These are phyloP conservation scores for Drosophila sucinea DNA, from an alignment of 1,140 invertebrate species.

Conservation along the genomic window DNA sequence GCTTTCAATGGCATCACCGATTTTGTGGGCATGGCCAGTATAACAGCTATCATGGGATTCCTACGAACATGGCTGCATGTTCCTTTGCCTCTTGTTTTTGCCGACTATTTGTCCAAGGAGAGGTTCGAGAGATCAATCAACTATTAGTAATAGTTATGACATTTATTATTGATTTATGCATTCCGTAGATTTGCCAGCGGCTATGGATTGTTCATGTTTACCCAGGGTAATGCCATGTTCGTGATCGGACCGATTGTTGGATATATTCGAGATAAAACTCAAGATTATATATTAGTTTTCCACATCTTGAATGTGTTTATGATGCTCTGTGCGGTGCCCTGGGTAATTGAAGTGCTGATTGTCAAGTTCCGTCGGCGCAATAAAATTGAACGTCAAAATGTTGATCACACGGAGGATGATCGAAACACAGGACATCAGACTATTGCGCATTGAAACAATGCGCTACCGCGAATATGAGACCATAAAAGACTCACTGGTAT, in stretches of 20 bases:
- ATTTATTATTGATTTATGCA: background rate
- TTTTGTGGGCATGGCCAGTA: conserved; percentile 77
- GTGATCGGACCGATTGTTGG: conserved; percentile 75
- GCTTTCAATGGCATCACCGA: conserved; percentile 69
- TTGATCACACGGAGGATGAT: conserved; percentile 47
- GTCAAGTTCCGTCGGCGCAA: conserved; percentile 70
- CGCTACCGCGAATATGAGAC: too few relatives aligned
- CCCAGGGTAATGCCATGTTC: conserved; percentile 83
- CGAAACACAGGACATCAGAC: background rate
- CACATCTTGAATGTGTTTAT: conserved; percentile 80
- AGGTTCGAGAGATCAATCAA: conserved; percentile 60
- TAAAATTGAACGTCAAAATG: conserved; percentile 61
- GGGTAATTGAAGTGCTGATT: conserved; percentile 70
- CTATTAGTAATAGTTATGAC: background rate
- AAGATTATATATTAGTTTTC: conserved; percentile 75
- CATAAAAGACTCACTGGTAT: too few relatives aligned
- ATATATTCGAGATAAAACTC: conserved; percentile 74
- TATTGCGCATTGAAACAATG: background rate
- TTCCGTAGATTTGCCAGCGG: conserved; percentile 85
- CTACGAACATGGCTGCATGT: conserved; percentile 85
- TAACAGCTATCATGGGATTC: conserved; percentile 85
- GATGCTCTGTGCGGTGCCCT: conserved; percentile 76
- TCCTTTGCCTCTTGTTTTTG: conserved; percentile 85
- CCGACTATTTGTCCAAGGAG: conserved; percentile 86
- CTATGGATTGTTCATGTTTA: conserved; percentile 87